Evolutionary conservation across 2,888 invertebrate species (phyloP), one percentile per base, ranked within the genome.

Genomic region (Pollenia angustigena): DNA sequence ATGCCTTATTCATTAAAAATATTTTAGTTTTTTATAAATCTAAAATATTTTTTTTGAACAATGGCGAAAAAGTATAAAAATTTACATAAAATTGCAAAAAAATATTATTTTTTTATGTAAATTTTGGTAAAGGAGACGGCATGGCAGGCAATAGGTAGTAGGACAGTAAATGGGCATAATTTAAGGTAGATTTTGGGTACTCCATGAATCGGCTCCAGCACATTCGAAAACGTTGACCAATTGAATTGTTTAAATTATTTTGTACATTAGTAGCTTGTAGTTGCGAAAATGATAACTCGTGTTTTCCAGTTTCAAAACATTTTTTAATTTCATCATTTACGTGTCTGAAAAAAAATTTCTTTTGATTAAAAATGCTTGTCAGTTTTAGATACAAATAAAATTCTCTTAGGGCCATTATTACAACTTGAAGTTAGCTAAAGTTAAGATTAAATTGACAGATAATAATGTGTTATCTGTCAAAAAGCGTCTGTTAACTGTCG

Each of bases 81-180:
- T 23, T 23, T 23, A 23, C 23, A 23, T 23, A 23, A 23, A 23
- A 23, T 23, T 18, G 18, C 18, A 18, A 32, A 4, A 32, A 32
- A 32, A 32, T 0, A 32, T 6, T 6, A 4, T 32, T 32, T 32
- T 32, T 32, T 32, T 32, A 74, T 66, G n/a, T 16, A 42, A 46
- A 32, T 11, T 52, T 52, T 23, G 10, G 1, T 23, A 58, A 18
- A 2, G 90, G 89, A 10, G 85, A 79, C 2, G 90, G 90, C 14
- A 87, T 69, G 0, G 89, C 90, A n/a, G 90, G 90, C 58, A 90
- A 81, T 60, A 90, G 60, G 16, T 88, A 90, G 52, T 80, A 89
- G 6, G 85, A 62, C 7, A 88, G 72, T 8, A 88, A 40, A 60
- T 90, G 90, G 6, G 87, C 54, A 60, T 85, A 50, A 11, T 83